Evolutionary conservation across 1,140 invertebrate genomes (phyloP), one percentile per base, ranked within the genome.

Genomic region (Euwallacea similis): DNA sequence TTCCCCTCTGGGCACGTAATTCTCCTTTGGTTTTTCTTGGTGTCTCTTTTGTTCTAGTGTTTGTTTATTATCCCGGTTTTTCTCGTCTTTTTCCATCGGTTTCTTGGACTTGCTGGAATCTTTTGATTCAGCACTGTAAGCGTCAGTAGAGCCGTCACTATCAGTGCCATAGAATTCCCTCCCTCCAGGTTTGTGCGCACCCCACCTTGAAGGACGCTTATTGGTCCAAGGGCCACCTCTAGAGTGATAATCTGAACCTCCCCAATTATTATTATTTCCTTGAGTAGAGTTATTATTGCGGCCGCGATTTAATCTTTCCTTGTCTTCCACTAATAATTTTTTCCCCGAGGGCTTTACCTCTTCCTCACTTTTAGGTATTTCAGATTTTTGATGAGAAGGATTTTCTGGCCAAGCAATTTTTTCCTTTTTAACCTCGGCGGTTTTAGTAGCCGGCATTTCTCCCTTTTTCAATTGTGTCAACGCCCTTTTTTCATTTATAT

Each of bases 1-100:
- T 79, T 94, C 92, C 3, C 93, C 93, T 11, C 91, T 86, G 0
- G 92, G 93, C 9, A 91, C 88, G 82, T 93, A 93, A 15, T 46
- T 50, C 6, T 73, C 74, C 67, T 56, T 75, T 53, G 87, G 88
- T 68, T 73, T 82, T 80, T 62, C 82, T 83, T 79, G 76, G 61
- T 69, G 78, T 76, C 83, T 84, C 6, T 82, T 81, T 33, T 84
- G 83, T 10, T 79, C 75, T 54, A 69, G 76, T 66, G 78, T 66
- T 64, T 70, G 69, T 73, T 78, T 77, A 44, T 77, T 79, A 69
- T 85, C 85, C 33, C 83, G 82, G 78, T 85, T 87, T 41, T 85
- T 84, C 10, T 88, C 87, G 2, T 88, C 87, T 74, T 87, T 88
- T 8, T 88, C 86, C 7, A 74, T 68, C 66, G 87, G 86, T 73